phyloP scores from a whole-genome alignment of 2,888 invertebrate genomes.

The Tetanocera ferruginea region DNA sequence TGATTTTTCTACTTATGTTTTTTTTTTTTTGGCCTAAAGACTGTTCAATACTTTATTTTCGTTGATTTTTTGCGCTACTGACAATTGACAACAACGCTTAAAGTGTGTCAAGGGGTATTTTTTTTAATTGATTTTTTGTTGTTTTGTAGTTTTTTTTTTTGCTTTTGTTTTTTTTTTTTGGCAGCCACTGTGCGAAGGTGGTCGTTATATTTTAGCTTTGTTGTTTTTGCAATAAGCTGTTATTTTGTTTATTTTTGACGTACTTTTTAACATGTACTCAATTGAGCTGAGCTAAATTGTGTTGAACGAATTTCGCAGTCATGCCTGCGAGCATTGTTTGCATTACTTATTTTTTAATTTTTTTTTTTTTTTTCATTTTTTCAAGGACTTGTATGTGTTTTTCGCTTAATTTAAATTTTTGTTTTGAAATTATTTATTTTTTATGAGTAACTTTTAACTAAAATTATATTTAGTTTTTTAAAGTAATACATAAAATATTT shows the following conservation, averaged over 20 bases:
- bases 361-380: not conserved
- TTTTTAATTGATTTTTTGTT: conserved; percentile 52
- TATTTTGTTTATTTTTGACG: conserved; percentile 34
- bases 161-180: not conserved
- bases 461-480: too few species aligned
- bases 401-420: not conserved
- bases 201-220: not conserved
- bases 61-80: conserved; percentile 17
- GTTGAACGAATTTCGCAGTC: conserved; percentile 8
- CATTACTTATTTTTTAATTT: not conserved
- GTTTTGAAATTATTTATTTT: not conserved
- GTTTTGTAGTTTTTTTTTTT: conserved; percentile 8
- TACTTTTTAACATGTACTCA: conserved; percentile 10
- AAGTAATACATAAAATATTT: too few species aligned
- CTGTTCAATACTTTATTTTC: not conserved
- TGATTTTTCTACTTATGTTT: not conserved
- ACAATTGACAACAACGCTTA: conserved; percentile 29
- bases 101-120: conserved; percentile 63
- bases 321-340: conserved; percentile 9
- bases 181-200: not conserved
- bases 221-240: conserved; percentile 54
- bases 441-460: not conserved
- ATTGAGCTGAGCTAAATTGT: conserved; percentile 15
- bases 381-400: not conserved
- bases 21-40: too few species aligned